These are phyloP conservation scores for Diloba caeruleocephala DNA, from an alignment of 2,888 invertebrate genomes.

Conservation along the genomic window DNA sequence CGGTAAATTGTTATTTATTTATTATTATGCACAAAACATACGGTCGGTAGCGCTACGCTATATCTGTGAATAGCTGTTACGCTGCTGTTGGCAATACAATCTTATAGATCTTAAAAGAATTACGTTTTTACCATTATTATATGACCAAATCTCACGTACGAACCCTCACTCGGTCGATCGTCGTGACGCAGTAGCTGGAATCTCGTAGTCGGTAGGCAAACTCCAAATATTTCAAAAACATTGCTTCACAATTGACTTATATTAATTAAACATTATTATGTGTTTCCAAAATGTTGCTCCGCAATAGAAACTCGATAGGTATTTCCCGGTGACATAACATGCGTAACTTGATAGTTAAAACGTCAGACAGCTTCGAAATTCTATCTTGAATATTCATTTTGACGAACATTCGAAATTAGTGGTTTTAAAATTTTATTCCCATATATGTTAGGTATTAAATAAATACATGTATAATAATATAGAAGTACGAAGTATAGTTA, in stretches of 20 bases:
- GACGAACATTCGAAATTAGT: conserved; percentile 41
- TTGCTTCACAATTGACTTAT: conserved; percentile 20
- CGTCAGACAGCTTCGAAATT: conserved; percentile 53
- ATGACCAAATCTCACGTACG: background rate
- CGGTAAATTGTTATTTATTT: conserved; percentile 28
- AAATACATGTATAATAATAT: conserved; percentile 27
- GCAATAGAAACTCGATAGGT: conserved; percentile 43
- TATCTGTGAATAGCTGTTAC: conserved; percentile 3
- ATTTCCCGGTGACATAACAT: conserved; percentile 55
- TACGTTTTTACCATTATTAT: too few species aligned
- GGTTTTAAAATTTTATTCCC: conserved; percentile 41
- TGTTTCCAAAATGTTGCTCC: conserved; percentile 32
- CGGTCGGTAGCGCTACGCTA: conserved; percentile 11
- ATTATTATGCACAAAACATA: conserved; percentile 9
- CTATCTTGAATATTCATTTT: conserved; percentile 55
- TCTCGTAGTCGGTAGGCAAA: conserved; percentile 43
- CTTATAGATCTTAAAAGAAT: too few species aligned
- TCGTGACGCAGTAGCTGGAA: conserved; percentile 52
- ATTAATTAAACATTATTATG: conserved; percentile 22
- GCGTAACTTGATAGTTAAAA: conserved; percentile 37
- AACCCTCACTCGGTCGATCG: too few species aligned
- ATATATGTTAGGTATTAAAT: conserved; percentile 33
- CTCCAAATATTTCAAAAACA: conserved; percentile 4
- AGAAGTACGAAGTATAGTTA: conserved; percentile 15
- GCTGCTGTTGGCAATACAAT: background rate